Evolutionary conservation across 2,797 vertebrate genomes (phyloP), one percentile per base, ranked within the genome.

Genomic region (Chelidonichthys spinosus): DNA sequence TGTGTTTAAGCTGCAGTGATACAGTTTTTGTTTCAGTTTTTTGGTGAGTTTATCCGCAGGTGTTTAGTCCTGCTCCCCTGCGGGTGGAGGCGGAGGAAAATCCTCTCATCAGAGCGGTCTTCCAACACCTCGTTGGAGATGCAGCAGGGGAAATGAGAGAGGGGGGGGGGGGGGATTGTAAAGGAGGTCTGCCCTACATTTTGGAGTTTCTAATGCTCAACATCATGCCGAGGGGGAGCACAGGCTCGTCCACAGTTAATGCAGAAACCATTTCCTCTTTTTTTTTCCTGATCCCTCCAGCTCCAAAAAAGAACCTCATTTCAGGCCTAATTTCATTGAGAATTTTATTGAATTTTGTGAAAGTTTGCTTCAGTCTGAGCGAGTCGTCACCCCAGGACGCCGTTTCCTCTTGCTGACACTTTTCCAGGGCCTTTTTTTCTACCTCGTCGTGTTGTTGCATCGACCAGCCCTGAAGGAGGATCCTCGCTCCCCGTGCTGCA

Each of bases 151-250:
- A 25, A 25, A 25, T 1, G 25, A 25, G 25, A 25, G n/a, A n/a
- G n/a, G n/a, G n/a, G 62, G 82, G 85, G 4, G 81, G 71, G 78
- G 13, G 76, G 63, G 74, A 79, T 71, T 80, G 77, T 72, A 88
- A 85, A 84, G 61, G 69, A 89, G 82, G 77, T 77, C 87, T 92
- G 91, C 73, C 89, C 90, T 91, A 92, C 89, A 93, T 92, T 90
- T 82, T 72, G 11, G 63, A 87, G 74, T 86, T 83, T 74, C 79
- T 78, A 81, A 80, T 74, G 67, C 84, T 90, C 39, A 44, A 79
- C 86, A 79, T 74, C 71, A 76, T 76, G 77, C 78, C n/a, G 46
- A 78, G 64, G 63, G 82, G 75, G 72, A 78, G 64, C 44, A 11
- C 63, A 58, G 70, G 65, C 82, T 74, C 59, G 61, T 85, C 71